Conservation (phyloP, 2,888 invertebrate genomes). For the Aphodius sticticus region DNA sequence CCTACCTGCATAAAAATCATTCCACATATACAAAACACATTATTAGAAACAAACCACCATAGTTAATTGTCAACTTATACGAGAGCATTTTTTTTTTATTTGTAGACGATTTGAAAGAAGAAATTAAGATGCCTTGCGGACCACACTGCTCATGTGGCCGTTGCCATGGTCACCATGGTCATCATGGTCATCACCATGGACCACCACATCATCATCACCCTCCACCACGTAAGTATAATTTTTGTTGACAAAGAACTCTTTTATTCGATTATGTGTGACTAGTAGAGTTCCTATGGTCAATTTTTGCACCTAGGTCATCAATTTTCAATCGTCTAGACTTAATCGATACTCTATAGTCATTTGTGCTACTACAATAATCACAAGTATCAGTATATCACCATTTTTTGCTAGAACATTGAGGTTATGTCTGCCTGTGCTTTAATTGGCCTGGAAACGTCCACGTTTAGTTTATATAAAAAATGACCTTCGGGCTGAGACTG, state of each 20-base stretch:
- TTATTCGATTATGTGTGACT: too few relatives aligned
- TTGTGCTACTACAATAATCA: too few relatives aligned
- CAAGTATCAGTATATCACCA: too few relatives aligned
- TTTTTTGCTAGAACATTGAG: too few relatives aligned
- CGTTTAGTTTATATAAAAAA: too few relatives aligned
- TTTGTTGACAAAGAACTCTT: background rate
- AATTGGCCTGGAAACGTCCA: too few relatives aligned
- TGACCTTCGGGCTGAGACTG: too few relatives aligned
- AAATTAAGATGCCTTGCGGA: background rate
- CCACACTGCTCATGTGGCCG: background rate
- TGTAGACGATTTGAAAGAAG: background rate
- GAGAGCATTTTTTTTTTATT: background rate
- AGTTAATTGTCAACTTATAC: background rate
- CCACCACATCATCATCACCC: conserved; percentile 20
- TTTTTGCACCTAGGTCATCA: too few relatives aligned
- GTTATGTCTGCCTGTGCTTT: too few relatives aligned
- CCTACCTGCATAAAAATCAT: background rate
- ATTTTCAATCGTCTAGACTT: too few relatives aligned
- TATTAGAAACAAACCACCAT: background rate
- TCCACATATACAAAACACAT: background rate
- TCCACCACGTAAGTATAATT: conserved; percentile 25
- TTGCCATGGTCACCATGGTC: conserved; percentile 8
- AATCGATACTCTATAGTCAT: too few relatives aligned
- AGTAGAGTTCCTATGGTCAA: too few relatives aligned
- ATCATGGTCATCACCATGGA: conserved; percentile 22